Evolutionary conservation across 2,888 invertebrate genomes (phyloP).

Genomic region (Xanthia icteritia): DNA sequence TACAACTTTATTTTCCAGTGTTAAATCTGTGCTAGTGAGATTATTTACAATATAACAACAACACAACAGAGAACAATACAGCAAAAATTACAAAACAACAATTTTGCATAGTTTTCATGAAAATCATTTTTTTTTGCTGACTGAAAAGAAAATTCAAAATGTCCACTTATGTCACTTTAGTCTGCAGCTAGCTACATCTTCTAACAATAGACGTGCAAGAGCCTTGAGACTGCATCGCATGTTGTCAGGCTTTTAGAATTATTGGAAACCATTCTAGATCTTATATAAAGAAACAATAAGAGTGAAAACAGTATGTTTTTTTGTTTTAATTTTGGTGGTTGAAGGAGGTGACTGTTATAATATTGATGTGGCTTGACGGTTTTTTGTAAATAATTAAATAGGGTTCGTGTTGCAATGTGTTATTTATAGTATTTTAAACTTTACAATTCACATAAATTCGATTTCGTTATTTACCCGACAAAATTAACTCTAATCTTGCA

Average conservation of each 20-base stretch:
- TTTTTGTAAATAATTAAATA: neutral
- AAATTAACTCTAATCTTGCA: neutral
- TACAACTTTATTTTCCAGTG: too few relatives aligned
- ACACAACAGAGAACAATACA: neutral
- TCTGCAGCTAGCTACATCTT: neutral
- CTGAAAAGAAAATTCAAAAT: neutral
- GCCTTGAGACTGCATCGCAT: conserved; percentile 25
- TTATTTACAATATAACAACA: neutral
- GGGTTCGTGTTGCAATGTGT: neutral
- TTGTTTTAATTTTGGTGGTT: neutral
- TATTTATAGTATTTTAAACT: neutral
- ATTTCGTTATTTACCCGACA: neutral
- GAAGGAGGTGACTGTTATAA: neutral
- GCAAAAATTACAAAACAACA: neutral
- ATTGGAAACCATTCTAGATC: conserved; percentile 28
- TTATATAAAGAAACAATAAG: conserved; percentile 21
- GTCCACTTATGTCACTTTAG: neutral
- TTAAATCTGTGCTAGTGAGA: too few relatives aligned
- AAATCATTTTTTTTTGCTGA: neutral
- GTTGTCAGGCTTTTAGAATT: conserved; percentile 34
- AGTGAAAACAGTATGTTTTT: neutral
- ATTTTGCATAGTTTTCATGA: neutral
- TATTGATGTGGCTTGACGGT: neutral
- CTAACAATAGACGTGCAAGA: conserved; percentile 47
- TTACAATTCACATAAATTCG: neutral